These are phyloP conservation scores for Ictalurus punctatus DNA, from an alignment of 2,113 vertebrate genomes.

Conservation along the genomic window DNA sequence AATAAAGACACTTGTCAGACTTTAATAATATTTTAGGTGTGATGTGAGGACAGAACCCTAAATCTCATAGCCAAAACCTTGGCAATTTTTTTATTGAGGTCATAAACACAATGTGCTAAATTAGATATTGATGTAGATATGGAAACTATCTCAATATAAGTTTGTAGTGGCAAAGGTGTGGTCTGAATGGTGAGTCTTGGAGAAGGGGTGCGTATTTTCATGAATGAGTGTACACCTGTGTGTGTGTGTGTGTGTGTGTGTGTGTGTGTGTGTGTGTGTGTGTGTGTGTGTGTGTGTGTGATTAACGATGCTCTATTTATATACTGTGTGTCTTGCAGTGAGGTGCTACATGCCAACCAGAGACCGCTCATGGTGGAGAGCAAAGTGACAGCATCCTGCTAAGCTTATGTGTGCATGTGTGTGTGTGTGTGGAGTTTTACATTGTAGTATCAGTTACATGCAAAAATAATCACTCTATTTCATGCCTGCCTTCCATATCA, in stretches of 20 bases:
- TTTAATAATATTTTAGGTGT: background rate
- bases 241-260: background rate
- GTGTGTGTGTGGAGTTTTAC: background rate
- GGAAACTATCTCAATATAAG: background rate
- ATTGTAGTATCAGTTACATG: background rate
- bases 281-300: background rate
- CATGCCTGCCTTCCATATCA: background rate
- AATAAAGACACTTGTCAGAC: background rate
- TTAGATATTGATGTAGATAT: background rate
- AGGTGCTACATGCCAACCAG: background rate
- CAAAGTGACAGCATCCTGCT: background rate
- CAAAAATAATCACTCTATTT: background rate
- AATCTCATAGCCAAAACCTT: background rate
- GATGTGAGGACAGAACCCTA: background rate
- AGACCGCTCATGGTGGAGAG: background rate
- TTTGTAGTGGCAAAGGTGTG: background rate
- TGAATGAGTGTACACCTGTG: background rate
- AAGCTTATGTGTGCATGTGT: background rate
- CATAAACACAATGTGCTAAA: background rate
- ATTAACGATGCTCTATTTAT: background rate
- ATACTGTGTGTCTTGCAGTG: background rate
- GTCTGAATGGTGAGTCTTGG: background rate
- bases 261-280: background rate
- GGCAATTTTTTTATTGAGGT: background rate
- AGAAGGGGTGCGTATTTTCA: background rate